These are phyloP conservation scores for Leptinotarsa haldemani DNA, from an alignment of 2,888 invertebrate genomes.

Conservation along the genomic window DNA sequence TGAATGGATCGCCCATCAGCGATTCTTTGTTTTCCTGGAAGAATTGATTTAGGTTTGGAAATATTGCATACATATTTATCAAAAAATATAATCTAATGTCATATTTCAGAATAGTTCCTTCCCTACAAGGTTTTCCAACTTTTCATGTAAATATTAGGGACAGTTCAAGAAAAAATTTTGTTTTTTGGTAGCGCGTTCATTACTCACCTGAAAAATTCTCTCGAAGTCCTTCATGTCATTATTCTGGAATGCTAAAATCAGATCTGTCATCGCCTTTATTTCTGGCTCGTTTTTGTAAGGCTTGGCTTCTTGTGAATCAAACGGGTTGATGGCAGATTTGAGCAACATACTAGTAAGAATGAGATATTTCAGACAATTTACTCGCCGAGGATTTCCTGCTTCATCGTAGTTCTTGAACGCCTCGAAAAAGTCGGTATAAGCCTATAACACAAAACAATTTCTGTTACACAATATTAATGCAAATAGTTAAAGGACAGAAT, in stretches of 20 bases:
- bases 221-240: slow-evolving; percentile 98
- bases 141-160: too few species aligned
- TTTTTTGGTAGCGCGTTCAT: not conserved
- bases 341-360: slow-evolving; percentile 98
- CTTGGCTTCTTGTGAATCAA: slow-evolving; percentile 99
- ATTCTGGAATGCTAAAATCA: slow-evolving; percentile 96
- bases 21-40: slow-evolving; percentile 73
- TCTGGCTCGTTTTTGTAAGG: slow-evolving; percentile 99
- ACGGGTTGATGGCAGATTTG: slow-evolving; percentile 99
- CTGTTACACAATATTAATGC: too few species aligned
- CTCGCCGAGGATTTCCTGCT: slow-evolving; percentile 94
- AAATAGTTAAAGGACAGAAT: not conserved
- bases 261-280: slow-evolving; percentile 97
- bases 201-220: slow-evolving; percentile 79
- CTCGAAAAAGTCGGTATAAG: slow-evolving; percentile 99
- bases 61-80: too few species aligned
- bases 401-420: slow-evolving; percentile 99
- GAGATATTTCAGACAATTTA: slow-evolving; percentile 96
- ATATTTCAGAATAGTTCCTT: too few species aligned
- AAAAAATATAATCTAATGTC: too few species aligned
- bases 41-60: not conserved
- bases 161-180: not conserved
- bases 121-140: too few species aligned
- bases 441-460: slow-evolving; percentile 61
- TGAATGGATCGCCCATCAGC: slow-evolving; percentile 97